Evolutionary conservation across 2,888 invertebrate genomes (phyloP).

Genomic region (Nomada hirtipes): DNA sequence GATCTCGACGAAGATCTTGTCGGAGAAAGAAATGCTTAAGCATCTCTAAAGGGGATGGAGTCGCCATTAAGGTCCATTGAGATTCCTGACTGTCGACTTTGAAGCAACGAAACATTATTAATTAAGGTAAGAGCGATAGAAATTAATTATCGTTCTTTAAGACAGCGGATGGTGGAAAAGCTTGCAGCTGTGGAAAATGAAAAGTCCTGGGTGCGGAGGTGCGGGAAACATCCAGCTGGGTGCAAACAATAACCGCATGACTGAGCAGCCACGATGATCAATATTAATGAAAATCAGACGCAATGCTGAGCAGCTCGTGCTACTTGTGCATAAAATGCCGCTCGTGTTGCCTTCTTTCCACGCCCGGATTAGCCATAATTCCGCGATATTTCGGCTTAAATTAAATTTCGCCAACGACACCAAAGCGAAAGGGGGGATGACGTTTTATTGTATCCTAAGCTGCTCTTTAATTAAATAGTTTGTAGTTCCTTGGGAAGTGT

Average conservation of each 20-base stretch:
- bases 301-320: conserved; percentile 15
- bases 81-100: conserved; percentile 19
- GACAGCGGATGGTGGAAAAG: conserved; percentile 34
- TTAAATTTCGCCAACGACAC: conserved; percentile 42
- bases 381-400: conserved; percentile 34
- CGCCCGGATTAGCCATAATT: conserved; percentile 32
- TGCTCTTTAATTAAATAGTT: conserved; percentile 48
- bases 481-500: conserved; percentile 31
- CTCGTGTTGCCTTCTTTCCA: conserved; percentile 31
- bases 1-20: neutral
- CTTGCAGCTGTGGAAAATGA: conserved; percentile 24
- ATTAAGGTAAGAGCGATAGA: conserved; percentile 53
- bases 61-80: conserved; percentile 33
- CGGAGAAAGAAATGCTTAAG: neutral
- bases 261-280: conserved; percentile 65
- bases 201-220: conserved; percentile 26
- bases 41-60: neutral
- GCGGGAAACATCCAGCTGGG: conserved; percentile 52
- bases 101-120: conserved; percentile 51
- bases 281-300: conserved; percentile 71
- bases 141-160: conserved; percentile 59
- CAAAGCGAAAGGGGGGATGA: neutral
- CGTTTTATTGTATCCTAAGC: conserved; percentile 20
- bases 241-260: conserved; percentile 63
- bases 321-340: conserved; percentile 12